A percentile compares a stretch with the other conserved stretches of the same genome.
These are phyloP conservation scores for Sinella curviseta DNA, from an alignment of 1,140 invertebrate genomes.

Conservation along the genomic window DNA sequence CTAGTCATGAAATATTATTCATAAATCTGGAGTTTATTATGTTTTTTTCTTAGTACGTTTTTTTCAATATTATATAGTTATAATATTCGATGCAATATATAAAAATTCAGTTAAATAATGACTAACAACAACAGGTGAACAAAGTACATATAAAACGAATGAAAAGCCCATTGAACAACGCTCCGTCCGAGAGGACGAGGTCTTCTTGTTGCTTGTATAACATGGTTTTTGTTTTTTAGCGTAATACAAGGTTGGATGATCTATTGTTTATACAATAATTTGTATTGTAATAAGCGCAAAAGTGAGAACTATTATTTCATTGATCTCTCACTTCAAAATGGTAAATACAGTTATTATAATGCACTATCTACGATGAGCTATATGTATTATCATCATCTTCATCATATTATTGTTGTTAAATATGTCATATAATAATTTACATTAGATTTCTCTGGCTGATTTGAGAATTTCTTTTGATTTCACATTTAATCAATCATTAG, in stretches of 20 bases:
- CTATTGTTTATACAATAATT: slow-evolving; percentile 6
- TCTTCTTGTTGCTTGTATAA: too few species aligned
- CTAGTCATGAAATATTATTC: too few species aligned
- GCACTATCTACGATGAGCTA: slow-evolving; percentile 9
- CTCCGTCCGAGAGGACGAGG: not conserved
- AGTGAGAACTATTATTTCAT: not conserved
- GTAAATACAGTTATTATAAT: not conserved
- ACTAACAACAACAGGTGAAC: slow-evolving; percentile 27
- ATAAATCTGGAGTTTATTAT: slow-evolving; percentile 9
- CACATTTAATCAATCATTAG: not conserved
- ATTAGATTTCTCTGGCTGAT: not conserved
- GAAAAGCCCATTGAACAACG: slow-evolving; percentile 16
- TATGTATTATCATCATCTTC: slow-evolving; percentile 19
- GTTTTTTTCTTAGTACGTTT: slow-evolving; percentile 9
- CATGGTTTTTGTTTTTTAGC: not conserved
- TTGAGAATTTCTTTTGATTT: slow-evolving; percentile 7
- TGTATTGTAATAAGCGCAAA: not conserved
- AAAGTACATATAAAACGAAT: slow-evolving; percentile 27
- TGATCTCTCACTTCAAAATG: not conserved
- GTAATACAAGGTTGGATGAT: slow-evolving; percentile 4
- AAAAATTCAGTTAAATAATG: slow-evolving; percentile 26
- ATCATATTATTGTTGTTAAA: not conserved
- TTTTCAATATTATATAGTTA: slow-evolving; percentile 14
- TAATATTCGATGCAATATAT: slow-evolving; percentile 24
- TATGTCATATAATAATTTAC: not conserved